Evolutionary conservation across 1,140 invertebrate species (phyloP).

Genomic region (Panagrolaimus sp.): DNA sequence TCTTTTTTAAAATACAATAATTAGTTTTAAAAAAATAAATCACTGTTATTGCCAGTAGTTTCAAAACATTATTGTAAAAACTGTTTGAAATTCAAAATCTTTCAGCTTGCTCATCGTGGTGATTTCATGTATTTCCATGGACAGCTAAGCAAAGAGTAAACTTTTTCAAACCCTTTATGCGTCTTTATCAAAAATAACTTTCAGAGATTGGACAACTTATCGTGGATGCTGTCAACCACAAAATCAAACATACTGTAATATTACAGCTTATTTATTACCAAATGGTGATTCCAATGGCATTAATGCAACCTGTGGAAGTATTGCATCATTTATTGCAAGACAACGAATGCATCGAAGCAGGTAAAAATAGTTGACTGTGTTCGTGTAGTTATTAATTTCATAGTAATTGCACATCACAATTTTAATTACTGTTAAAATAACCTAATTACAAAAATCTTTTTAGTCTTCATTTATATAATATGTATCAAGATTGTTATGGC

Average conservation of each 20-base stretch:
- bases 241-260: neutral
- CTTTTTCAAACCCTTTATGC: neutral
- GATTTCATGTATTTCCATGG: constrained; percentile 11
- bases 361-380: too few species aligned
- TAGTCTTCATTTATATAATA: constrained; percentile 59
- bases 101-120: neutral
- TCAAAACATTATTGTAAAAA: too few species aligned
- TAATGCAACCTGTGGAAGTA: neutral
- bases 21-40: too few species aligned
- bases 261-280: neutral
- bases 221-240: neutral
- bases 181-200: neutral
- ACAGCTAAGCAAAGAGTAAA: neutral
- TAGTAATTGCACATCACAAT: too few species aligned
- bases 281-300: neutral
- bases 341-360: neutral
- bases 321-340: neutral
- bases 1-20: constrained; percentile 25
- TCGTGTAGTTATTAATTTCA: too few species aligned
- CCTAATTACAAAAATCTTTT: too few species aligned
- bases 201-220: neutral
- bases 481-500: constrained; percentile 58
- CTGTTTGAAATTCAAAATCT: too few species aligned
- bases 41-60: too few species aligned
- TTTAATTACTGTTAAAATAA: too few species aligned